Evolutionary conservation across 2,797 vertebrate species (phyloP), one percentile per base, ranked within the genome.

Genomic region (Sebastes matsubarae): DNA sequence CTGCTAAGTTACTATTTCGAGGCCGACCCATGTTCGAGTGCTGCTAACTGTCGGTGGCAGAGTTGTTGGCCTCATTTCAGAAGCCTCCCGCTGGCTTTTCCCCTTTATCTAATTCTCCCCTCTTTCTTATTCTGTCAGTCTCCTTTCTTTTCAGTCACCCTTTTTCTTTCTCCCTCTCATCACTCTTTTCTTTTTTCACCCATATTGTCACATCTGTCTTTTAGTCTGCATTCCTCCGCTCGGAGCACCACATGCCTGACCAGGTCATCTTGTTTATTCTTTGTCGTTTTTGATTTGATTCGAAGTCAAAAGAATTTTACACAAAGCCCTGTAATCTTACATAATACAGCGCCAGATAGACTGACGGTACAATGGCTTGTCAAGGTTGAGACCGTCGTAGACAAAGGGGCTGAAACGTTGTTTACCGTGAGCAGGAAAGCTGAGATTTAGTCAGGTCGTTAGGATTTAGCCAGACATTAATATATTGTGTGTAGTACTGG

Each of bases 21-120:
- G 63, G 63, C 34, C 4, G 16, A 42, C 68, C 72, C 1, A 8
- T 38, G 34, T 75, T 70, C 14, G 57, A 79, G 50, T 42, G 72
- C 71, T 55, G 68, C 75, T 57, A 30, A 79, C 78, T 73, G 66
- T 63, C 55, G 16, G 29, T 38, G 55, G 38, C 60, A 18, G 80
- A 79, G 54, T 42, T 67, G 66, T 6, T 85, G 80, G 69, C 78
- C 85, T 86, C 11, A 4, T 87, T 87, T 83, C 73, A 72, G 71
- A 77, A 12, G 22, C 55, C 50, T 61, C 57, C 79, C 54, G 55
- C 42, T 42, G 70, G 67, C 59, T 68, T 71, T 68, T 25, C 61
- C 66, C 67, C 54, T 65, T 82, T 36, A 69, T 86, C 67, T 77
- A 25, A 72, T 42, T 36, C 61, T 59, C 38, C 4, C 20, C 50